phyloP scores from a whole-genome alignment of 1,140 invertebrate species.

The Trichoplusia ni region DNA sequence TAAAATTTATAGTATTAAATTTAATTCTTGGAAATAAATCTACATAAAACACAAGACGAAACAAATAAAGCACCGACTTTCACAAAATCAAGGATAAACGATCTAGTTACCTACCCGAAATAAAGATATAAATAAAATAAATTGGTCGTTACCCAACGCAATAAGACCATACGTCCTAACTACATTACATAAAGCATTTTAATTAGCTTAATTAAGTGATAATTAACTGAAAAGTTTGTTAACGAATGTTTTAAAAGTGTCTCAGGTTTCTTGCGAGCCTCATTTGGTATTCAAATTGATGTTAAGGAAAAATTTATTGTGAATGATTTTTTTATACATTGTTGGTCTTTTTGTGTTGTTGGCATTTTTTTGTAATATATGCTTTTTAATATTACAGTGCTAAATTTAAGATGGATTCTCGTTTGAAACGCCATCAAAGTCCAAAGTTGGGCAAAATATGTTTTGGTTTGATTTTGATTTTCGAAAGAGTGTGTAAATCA shows the following conservation, averaged over 20 bases:
- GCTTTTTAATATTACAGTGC: too few relatives aligned
- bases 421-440: too few relatives aligned
- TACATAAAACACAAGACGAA: too few relatives aligned
- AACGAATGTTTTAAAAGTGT: constrained; percentile 18
- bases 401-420: too few relatives aligned
- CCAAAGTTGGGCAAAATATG: too few relatives aligned
- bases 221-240: constrained; percentile 27
- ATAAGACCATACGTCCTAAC: constrained; percentile 7
- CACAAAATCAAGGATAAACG: too few relatives aligned
- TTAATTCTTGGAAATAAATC: too few relatives aligned
- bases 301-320: constrained; percentile 18
- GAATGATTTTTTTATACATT: constrained; percentile 14
- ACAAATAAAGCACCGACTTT: too few relatives aligned
- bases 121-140: constrained; percentile 10
- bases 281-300: constrained; percentile 26
- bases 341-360: constrained; percentile 2
- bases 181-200: constrained; percentile 21
- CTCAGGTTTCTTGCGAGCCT: not conserved
- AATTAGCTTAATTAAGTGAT: constrained; percentile 31
- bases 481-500: too few relatives aligned
- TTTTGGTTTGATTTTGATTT: too few relatives aligned
- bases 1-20: too few relatives aligned
- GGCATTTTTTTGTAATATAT: too few relatives aligned
- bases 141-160: constrained; percentile 6
- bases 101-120: not conserved